phyloP scores from a whole-genome alignment of 2,113 vertebrate genomes.

The Chloropsis hardwickii region DNA sequence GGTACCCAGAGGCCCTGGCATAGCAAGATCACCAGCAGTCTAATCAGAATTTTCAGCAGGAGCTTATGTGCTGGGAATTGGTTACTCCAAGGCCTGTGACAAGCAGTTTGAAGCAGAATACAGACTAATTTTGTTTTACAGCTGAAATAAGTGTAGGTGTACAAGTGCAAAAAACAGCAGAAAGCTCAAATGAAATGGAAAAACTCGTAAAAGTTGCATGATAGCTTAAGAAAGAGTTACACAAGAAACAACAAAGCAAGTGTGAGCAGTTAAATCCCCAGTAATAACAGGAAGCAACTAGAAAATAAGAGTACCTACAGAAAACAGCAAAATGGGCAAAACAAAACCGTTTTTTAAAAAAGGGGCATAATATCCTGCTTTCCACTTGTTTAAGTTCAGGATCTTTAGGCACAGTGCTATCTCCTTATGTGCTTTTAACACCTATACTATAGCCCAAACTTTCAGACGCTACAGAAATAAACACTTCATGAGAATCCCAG shows the following conservation, averaged over 20 bases:
- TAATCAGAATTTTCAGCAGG: neutral
- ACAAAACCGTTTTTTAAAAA: neutral
- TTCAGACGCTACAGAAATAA: neutral
- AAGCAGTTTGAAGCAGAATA: neutral
- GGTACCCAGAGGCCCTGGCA: neutral
- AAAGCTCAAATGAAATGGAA: neutral
- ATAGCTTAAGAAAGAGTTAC: neutral
- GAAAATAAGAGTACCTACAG: neutral
- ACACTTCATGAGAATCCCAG: neutral
- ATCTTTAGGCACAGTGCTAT: neutral
- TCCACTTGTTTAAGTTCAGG: neutral
- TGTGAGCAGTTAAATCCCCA: neutral
- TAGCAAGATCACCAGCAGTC: neutral
- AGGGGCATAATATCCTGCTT: neutral
- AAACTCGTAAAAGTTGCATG: neutral
- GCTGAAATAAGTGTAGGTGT: neutral
- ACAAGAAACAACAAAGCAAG: neutral
- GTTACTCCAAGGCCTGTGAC: neutral
- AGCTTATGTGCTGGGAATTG: neutral
- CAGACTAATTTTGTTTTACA: neutral
- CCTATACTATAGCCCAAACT: neutral
- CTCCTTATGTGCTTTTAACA: neutral
- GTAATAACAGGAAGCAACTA: neutral
- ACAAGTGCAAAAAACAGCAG: neutral
- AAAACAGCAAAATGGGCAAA: neutral